These are phyloP conservation scores for Aspidoscelis tigris DNA, from an alignment of 2,113 vertebrate species.

Conservation along the genomic window DNA sequence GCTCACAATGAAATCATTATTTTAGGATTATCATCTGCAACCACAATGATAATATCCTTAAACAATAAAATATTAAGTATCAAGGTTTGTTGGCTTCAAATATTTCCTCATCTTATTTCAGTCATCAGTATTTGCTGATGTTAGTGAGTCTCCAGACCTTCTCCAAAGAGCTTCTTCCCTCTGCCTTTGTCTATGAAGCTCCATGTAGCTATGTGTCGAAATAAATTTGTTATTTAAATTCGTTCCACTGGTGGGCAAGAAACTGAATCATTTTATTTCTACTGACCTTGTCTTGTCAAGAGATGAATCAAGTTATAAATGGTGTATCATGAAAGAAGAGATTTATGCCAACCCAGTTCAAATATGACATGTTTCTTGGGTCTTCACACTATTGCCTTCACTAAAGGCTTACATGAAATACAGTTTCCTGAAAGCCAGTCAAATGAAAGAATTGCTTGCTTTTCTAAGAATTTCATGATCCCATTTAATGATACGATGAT, in stretches of 20 bases:
- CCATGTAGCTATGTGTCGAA: slow-evolving; percentile 76
- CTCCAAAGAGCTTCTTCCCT: slow-evolving; percentile 61
- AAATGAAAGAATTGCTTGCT: slow-evolving; percentile 53
- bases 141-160: slow-evolving; percentile 52
- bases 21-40: background rate
- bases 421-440: slow-evolving; percentile 44
- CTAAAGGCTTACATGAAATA: slow-evolving; percentile 74
- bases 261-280: slow-evolving; percentile 72
- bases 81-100: background rate
- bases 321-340: slow-evolving; percentile 78
- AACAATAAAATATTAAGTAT: background rate
- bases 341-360: slow-evolving; percentile 77
- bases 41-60: background rate
- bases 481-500: background rate
- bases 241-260: slow-evolving; percentile 71
- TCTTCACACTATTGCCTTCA: slow-evolving; percentile 67
- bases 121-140: slow-evolving; percentile 37
- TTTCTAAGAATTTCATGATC: slow-evolving; percentile 36
- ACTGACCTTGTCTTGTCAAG: slow-evolving; percentile 79
- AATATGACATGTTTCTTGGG: slow-evolving; percentile 74
- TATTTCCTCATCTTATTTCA: slow-evolving; percentile 35
- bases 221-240: slow-evolving; percentile 79
- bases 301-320: slow-evolving; percentile 78
- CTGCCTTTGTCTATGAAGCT: slow-evolving; percentile 66
- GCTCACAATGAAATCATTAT: no score